phyloP scores from a whole-genome alignment of 2,113 vertebrate species.

The Candoia aspera region DNA sequence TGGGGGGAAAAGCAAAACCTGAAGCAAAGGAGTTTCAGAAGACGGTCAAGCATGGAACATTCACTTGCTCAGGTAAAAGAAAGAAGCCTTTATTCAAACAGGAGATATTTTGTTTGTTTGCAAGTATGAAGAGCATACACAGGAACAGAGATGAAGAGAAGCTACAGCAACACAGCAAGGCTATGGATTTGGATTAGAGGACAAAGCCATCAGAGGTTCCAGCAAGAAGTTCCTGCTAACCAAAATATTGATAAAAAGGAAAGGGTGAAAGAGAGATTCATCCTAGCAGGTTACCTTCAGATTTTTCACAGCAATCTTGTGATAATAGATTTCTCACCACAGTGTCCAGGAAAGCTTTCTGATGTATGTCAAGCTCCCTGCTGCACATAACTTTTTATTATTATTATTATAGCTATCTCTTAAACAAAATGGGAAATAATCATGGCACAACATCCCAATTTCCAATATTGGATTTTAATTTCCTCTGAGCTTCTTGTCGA shows the following conservation, averaged over 20 bases:
- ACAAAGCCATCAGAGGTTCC: accelerated
- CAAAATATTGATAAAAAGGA: accelerated
- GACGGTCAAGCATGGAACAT: accelerated
- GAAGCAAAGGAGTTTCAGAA: accelerated
- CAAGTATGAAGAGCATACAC: neutral
- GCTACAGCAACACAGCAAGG: neutral
- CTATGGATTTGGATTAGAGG: accelerated
- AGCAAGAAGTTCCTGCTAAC: neutral
- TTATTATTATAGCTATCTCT: neutral
- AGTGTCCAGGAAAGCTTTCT: neutral
- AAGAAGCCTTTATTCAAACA: neutral
- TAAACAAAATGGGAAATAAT: neutral
- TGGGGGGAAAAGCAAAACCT: neutral
- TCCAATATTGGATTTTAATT: neutral
- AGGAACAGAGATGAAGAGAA: neutral
- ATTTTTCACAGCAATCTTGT: neutral
- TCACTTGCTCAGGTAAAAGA: neutral
- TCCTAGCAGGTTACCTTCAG: accelerated
- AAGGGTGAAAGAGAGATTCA: neutral
- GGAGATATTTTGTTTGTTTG: neutral
- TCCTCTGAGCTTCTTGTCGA: neutral
- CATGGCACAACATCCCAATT: neutral
- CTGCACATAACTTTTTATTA: neutral
- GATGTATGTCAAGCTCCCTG: neutral
- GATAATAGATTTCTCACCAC: neutral